Evolutionary conservation across 2,888 invertebrate genomes (phyloP), one percentile per base, ranked within the genome.

Genomic region (Sussaba pulchella): DNA sequence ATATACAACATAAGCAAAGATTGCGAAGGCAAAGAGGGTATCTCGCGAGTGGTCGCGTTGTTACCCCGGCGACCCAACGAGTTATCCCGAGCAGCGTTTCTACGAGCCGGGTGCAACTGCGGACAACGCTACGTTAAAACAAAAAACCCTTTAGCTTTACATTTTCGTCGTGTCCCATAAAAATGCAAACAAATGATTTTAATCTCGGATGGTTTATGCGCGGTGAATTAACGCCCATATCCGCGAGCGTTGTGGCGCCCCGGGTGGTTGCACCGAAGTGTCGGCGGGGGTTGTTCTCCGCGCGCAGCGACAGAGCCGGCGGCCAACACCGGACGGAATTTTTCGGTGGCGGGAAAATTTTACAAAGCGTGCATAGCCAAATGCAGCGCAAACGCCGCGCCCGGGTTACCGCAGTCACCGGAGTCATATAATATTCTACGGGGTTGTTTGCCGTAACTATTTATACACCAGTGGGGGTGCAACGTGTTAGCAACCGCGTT

Each of bases 171-270:
- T 71, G 78, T 76, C 82, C 78, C 83, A 81, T 84, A 84, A 84
- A 83, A 83, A 84, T 81, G 75, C 74, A 84, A 84, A 83, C 80
- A 84, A 84, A 84, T 84, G 79, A 84, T 83, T 83, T 84, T 83
- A 84, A 84, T 84, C 83, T 83, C 73, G 81, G 79, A n/a, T 83
- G 81, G 75, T 84, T 84, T 83, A 84, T 82, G 79, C 75, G 64
- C 75, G 45, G 77, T 74, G 78, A 80, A 83, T 84, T 81, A 84
- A 72, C 79, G 78, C 77, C n/a, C 72, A 67, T 78, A 81, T 78
- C 43, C 73, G 63, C 59, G 67, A 14, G 41, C 71, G 74, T 81
- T 74, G 71, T 69, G 63, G 47, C 63, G 66, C 47, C 31, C 59
- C 17, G 69, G 61, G 39, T 54, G 61, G 36, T 52, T 47, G 17